Conservation (phyloP, 1,140 invertebrate species). For the Leptinotarsa undecemlineata region DNA sequence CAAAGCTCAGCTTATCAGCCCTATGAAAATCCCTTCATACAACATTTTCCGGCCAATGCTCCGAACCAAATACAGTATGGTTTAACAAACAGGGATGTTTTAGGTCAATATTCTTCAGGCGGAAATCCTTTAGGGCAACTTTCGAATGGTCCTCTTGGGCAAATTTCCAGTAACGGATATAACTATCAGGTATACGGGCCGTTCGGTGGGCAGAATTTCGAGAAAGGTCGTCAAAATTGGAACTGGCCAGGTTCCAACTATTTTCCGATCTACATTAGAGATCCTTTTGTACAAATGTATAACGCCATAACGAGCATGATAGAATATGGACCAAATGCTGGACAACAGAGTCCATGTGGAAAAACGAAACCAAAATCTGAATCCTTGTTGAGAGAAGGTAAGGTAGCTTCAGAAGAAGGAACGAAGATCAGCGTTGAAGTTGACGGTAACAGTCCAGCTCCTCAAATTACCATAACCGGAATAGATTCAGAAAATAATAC, state of each 20-base stretch:
- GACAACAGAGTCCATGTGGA: slow-evolving; percentile 34
- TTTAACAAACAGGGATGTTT: neutral
- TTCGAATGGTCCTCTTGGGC: neutral
- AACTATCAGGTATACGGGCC: slow-evolving; percentile 17
- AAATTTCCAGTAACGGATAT: slow-evolving; percentile 10
- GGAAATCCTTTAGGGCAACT: neutral
- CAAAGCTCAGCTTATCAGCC: slow-evolving; percentile 4
- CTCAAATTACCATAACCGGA: slow-evolving; percentile 23
- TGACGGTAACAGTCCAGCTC: slow-evolving; percentile 1
- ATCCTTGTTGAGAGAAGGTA: slow-evolving; percentile 1
- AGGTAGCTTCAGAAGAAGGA: neutral
- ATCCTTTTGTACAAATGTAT: slow-evolving; percentile 59
- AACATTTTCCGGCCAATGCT: neutral
- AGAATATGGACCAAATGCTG: slow-evolving; percentile 60
- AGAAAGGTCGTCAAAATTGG: slow-evolving; percentile 42
- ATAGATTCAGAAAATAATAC: slow-evolving; percentile 4
- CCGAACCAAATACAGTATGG: slow-evolving; percentile 1
- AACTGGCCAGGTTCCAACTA: slow-evolving; percentile 57
- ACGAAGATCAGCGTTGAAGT: slow-evolving; percentile 21
- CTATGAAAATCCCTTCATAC: slow-evolving; percentile 19
- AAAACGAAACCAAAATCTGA: neutral
- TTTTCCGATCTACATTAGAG: slow-evolving; percentile 62
- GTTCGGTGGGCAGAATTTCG: neutral
- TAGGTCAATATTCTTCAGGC: neutral
- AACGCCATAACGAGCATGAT: slow-evolving; percentile 60